Base-by-base conservation (phyloP, 37 sponge, comb jelly and placozoan species). In the Ephydatia muelleri region DNA sequence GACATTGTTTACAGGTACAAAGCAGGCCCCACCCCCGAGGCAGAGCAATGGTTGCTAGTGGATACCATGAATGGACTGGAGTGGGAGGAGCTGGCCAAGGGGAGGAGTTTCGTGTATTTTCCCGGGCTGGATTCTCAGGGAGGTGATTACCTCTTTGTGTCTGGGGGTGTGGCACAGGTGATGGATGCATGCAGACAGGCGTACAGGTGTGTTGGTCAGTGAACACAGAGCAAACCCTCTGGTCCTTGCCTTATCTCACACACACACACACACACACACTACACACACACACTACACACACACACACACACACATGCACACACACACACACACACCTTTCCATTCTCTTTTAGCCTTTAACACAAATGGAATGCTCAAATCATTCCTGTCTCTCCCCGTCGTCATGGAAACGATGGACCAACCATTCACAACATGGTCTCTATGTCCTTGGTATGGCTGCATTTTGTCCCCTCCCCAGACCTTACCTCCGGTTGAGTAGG, bases 331-430 rank as follows among this genome's bases (percentile, higher is more conserved):
- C 34, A 34, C 16, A 72, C 27, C n/a, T 25, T 29, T 34, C 30
- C 31, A 21, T 27, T 16, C 16, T 28, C 78, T 21, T 49, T 43
- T 27, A n/a, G 92, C 78, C 11, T 92, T 87, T 82, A 92, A 88
- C 67, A 85, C 89, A 0, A 88, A 92, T 72, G 92, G 92, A 3
- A 31, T 82, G 0, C 82, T 92, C 49, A 92, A 92, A 82, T 49
- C 72, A 27, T 71, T 71, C 35, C 77, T 92, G 3, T 40, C 21
- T 13, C 88, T n/a, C 89, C 25, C 85, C 92, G 4, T 16, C 32
- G 0, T 28, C 72, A 3, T 88, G 92, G 89, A 27, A 36, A 47
- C 31, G 27, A 2, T 92, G 88, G 88, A 81, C 88, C 14, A 32
- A 30, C 12, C 28, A 78, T 22, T 30, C 70, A 33, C 36, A 80